Conservation (phyloP, 2,797 vertebrate genomes). For the Vespertilio murinus region DNA sequence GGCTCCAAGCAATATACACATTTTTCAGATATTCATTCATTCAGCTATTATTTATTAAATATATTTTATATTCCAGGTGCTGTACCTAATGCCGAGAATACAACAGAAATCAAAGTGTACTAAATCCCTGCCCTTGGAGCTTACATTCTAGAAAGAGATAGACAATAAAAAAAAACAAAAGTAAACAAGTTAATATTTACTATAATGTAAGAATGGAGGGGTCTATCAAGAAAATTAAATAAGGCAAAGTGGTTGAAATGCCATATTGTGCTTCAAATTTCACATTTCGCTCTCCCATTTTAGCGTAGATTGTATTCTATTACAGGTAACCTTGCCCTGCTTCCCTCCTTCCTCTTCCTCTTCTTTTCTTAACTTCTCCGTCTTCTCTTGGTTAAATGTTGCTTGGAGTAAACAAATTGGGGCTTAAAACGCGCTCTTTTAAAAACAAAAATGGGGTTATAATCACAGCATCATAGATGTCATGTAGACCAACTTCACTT, state of each 20-base stretch:
- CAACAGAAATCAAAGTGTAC: background rate
- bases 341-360: conserved; percentile 38
- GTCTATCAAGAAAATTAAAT: conserved; percentile 41
- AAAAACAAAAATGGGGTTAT: conserved; percentile 41
- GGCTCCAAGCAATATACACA: background rate
- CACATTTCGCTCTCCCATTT: background rate
- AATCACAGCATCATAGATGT: conserved; percentile 22
- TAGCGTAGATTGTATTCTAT: background rate
- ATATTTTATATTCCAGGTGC: background rate
- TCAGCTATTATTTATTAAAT: conserved; percentile 34
- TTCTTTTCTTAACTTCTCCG: conserved; percentile 46
- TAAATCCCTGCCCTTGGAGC: conserved; percentile 59
- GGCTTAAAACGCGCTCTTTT: conserved; percentile 46
- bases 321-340: background rate
- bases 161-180: conserved; percentile 3
- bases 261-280: conserved; percentile 18
- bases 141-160: conserved; percentile 64
- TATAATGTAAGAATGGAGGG: background rate
- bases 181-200: background rate
- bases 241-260: background rate
- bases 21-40: background rate
- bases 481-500: background rate
- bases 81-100: conserved; percentile 24
- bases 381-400: conserved; percentile 60
- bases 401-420: conserved; percentile 60